Evolutionary conservation across 2,797 vertebrate genomes (phyloP), one percentile per base, ranked within the genome.

Genomic region (Lophius americanus): DNA sequence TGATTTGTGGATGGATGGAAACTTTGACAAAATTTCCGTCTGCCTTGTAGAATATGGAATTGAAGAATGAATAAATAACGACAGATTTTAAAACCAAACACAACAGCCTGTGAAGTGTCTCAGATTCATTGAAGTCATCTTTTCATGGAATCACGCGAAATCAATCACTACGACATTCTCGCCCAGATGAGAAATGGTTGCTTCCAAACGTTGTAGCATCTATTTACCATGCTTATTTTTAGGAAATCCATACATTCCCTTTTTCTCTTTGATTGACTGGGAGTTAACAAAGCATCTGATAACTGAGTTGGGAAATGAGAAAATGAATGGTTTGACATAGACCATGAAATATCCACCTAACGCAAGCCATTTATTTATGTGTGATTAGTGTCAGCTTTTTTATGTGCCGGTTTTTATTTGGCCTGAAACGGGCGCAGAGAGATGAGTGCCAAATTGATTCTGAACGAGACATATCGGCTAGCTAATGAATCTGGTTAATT

Each of bases 401-500:
- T 42, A 59, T 68, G 9, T 6, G 44, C 47, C 68, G 50, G 52
- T 77, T 85, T 91, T 92, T 90, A 92, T 91, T 90, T 91, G 87
- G 79, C 84, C 88, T 81, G 82, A 89, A 92, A 88, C 75, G 3
- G 83, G 69, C 81, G 51, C 73, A 60, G 81, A 61, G 83, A 86
- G 79, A 87, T 36, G 71, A 80, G 81, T 72, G 74, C 82, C 85
- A 90, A 92, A 92, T 93, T 90, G 89, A 93, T 93, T 90, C 67
- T 81, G 83, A 93, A 89, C 63, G 73, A 89, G 88, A 89, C 67
- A 56, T 84, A 85, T 87, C 76, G 85, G 85, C 86, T 85, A 77
- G 84, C 85, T 92, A 93, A 93, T 94, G 91, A 92, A 92, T 86
- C 87, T 58, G 84, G 87, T 92, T 94, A 93, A 94, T 92, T 93